A percentile compares a stretch with the other conserved stretches of the same genome.
phyloP scores from a whole-genome alignment of 2,888 invertebrate species.

The Trachelus stipa region DNA sequence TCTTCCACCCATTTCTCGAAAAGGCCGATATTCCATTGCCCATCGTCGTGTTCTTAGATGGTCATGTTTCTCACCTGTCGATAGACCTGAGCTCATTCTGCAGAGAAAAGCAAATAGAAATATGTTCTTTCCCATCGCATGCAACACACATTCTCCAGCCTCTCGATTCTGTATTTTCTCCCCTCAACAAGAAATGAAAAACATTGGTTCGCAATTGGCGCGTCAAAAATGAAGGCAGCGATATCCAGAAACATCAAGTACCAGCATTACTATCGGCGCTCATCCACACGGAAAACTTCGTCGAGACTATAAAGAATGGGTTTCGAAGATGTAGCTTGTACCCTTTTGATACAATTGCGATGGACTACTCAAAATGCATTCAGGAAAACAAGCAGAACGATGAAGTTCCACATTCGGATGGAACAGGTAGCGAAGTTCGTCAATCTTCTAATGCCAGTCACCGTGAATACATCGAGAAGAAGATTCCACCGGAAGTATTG shows the following conservation, averaged over 20 bases:
- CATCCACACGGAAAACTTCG: slow-evolving; percentile 21
- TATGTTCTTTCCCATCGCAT: slow-evolving; percentile 38
- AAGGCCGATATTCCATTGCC: slow-evolving; percentile 34
- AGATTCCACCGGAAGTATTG: slow-evolving; percentile 23
- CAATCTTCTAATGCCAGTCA: slow-evolving; percentile 14
- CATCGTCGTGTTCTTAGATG: slow-evolving; percentile 45
- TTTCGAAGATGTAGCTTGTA: slow-evolving; percentile 28
- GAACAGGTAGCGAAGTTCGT: not conserved
- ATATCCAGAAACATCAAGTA: slow-evolving; percentile 32
- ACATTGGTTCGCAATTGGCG: slow-evolving; percentile 28
- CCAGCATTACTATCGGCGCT: slow-evolving; percentile 27
- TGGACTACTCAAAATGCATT: slow-evolving; percentile 31
- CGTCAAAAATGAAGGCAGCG: slow-evolving; percentile 28
- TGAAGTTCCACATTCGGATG: slow-evolving; percentile 5
- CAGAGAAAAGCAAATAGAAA: slow-evolving; percentile 35
- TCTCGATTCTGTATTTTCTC: slow-evolving; percentile 35
- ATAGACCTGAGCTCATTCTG: slow-evolving; percentile 38
- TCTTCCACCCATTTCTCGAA: slow-evolving; percentile 38
- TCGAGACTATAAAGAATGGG: slow-evolving; percentile 25
- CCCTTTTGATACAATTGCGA: slow-evolving; percentile 28
- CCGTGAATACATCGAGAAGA: slow-evolving; percentile 24
- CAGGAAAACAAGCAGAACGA: slow-evolving; percentile 7
- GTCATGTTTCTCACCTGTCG: slow-evolving; percentile 41
- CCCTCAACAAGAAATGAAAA: slow-evolving; percentile 37
- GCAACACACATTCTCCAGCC: slow-evolving; percentile 41